These are phyloP conservation scores for Apis dorsata DNA, from an alignment of 1,140 invertebrate genomes.

Conservation along the genomic window DNA sequence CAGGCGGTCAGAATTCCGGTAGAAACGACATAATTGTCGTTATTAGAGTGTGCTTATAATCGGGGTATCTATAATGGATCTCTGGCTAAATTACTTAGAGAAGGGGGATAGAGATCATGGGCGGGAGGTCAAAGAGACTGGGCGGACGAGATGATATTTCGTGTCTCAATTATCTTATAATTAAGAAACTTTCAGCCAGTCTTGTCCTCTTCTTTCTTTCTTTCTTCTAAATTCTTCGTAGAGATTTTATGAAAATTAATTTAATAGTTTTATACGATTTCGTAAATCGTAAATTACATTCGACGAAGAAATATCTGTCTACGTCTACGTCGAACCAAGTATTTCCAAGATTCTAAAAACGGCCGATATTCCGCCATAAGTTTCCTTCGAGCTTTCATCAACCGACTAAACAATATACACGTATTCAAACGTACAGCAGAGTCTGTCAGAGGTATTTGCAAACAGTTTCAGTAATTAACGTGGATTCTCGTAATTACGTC, in stretches of 20 bases:
- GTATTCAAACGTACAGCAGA: no score
- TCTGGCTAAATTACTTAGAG: slow-evolving; percentile 75
- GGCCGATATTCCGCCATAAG: no score
- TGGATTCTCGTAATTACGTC: not conserved
- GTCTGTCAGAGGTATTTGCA: slow-evolving; percentile 2
- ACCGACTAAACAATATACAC: not conserved
- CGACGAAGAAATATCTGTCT: no score
- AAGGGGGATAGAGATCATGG: slow-evolving; percentile 47
- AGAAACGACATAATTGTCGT: slow-evolving; percentile 77
- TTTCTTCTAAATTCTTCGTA: no score
- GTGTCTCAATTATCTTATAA: no score
- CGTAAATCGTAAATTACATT: no score
- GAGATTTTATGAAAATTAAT: no score
- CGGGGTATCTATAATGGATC: slow-evolving; percentile 71
- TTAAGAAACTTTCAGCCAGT: no score
- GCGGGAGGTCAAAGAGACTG: slow-evolving; percentile 34
- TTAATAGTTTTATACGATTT: no score
- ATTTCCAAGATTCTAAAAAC: no score
- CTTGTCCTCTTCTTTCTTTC: no score
- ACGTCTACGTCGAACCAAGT: no score
- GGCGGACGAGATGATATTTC: slow-evolving; percentile 3
- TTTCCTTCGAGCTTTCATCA: not conserved
- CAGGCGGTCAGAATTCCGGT: slow-evolving; percentile 71
- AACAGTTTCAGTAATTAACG: slow-evolving; percentile 26
- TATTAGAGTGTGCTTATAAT: slow-evolving; percentile 77